These are phyloP conservation scores for Odontamblyopus rebecca DNA, from an alignment of 2,797 vertebrate species.

Conservation along the genomic window DNA sequence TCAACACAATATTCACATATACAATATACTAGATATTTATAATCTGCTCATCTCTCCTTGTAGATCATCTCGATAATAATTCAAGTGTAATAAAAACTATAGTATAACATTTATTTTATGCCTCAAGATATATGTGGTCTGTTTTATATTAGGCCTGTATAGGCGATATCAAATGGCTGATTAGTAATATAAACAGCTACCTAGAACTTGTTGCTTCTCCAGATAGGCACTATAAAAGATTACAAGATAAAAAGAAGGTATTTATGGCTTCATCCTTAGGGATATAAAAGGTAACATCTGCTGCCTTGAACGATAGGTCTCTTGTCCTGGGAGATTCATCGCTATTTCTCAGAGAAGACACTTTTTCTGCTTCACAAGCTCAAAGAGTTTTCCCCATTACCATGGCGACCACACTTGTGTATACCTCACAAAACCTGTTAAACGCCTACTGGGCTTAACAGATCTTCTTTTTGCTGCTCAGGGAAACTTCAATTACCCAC, in stretches of 20 bases:
- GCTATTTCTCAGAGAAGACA: constrained; percentile 43
- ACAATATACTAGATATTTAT: too few relatives aligned
- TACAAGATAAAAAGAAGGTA: constrained; percentile 8
- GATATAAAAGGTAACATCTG: constrained; percentile 73
- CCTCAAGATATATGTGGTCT: background rate
- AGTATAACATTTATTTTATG: too few relatives aligned
- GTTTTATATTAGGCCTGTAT: background rate
- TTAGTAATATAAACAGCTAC: background rate
- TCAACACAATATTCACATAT: too few relatives aligned
- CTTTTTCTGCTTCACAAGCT: constrained; percentile 62
- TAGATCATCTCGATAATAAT: too few relatives aligned
- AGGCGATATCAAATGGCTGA: background rate
- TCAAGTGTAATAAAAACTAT: background rate
- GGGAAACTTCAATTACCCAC: constrained; percentile 77
- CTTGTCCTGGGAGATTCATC: constrained; percentile 51
- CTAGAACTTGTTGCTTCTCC: constrained; percentile 11
- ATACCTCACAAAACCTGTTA: constrained; percentile 67
- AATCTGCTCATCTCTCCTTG: too few relatives aligned
- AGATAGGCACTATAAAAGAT: constrained; percentile 26
- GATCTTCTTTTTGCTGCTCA: constrained; percentile 64
- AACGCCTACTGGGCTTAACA: constrained; percentile 54
- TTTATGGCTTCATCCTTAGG: constrained; percentile 35
- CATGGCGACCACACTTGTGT: constrained; percentile 62
- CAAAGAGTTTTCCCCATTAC: constrained; percentile 56
- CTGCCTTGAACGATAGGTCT: constrained; percentile 57